These are phyloP conservation scores for Dilophus febrilis DNA, from an alignment of 2,888 invertebrate genomes.

Conservation along the genomic window DNA sequence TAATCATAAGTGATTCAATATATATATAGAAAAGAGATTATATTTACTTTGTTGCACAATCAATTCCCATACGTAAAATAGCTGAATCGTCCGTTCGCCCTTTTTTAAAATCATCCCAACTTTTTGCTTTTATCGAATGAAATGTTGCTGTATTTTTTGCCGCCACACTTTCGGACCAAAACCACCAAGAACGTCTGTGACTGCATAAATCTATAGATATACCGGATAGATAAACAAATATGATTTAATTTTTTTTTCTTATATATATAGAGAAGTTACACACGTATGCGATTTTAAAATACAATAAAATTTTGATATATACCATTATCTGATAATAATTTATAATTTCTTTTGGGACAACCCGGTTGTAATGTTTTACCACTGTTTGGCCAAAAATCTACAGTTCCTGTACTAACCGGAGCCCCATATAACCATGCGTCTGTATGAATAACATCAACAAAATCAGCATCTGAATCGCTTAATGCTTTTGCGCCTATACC, in stretches of 20 bases:
- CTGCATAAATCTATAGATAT: conserved; percentile 36
- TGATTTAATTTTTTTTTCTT: not conserved
- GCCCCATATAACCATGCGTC: conserved; percentile 45
- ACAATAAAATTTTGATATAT: conserved; percentile 1
- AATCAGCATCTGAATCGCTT: conserved; percentile 35
- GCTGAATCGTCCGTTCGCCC: conserved; percentile 13
- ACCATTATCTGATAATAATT: conserved; percentile 25
- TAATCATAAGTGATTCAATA: not conserved
- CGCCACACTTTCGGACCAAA: conserved; percentile 39
- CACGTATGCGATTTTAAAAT: not conserved
- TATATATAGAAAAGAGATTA: not conserved
- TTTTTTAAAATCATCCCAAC: conserved; percentile 37
- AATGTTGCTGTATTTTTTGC: conserved; percentile 28
- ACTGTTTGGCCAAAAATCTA: conserved; percentile 32
- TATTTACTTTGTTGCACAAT: conserved; percentile 21
- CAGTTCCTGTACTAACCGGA: conserved; percentile 38
- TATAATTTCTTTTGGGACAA: conserved; percentile 21
- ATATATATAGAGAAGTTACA: not conserved
- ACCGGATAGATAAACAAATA: conserved; percentile 2
- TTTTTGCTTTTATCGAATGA: conserved; percentile 36
- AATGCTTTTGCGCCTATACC: conserved; percentile 30
- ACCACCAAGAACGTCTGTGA: conserved; percentile 43
- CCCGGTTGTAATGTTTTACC: conserved; percentile 14
- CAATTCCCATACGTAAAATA: conserved; percentile 21
- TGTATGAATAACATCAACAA: conserved; percentile 52